Conservation (phyloP, 2,888 invertebrate species). For the Tubiluchus corallicola region DNA sequence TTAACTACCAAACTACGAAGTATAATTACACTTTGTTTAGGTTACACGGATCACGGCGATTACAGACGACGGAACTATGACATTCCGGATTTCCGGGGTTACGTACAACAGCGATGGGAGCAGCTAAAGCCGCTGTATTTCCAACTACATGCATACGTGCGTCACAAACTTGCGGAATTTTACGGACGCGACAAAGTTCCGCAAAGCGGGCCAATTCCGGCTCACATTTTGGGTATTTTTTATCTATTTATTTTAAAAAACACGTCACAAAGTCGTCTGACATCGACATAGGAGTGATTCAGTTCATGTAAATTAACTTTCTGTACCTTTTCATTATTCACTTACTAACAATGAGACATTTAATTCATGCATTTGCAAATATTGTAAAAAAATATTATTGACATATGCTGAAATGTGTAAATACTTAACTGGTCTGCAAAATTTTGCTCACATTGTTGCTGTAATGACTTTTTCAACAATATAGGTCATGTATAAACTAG, state of each 20-base stretch:
- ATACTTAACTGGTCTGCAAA: too few species aligned
- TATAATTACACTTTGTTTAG: conserved; percentile 7
- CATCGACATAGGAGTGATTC: too few species aligned
- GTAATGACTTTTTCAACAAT: too few species aligned
- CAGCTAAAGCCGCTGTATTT: conserved; percentile 21
- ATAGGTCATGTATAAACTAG: too few species aligned
- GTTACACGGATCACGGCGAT: conserved; percentile 20
- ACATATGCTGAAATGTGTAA: too few species aligned
- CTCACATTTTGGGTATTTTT: conserved; percentile 21
- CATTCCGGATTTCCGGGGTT: conserved; percentile 13
- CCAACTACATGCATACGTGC: conserved; percentile 23
- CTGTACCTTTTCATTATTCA: conserved; percentile 2
- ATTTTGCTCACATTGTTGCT: too few species aligned
- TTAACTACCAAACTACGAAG: too few species aligned
- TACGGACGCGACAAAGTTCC: conserved; percentile 16
- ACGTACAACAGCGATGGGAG: conserved; percentile 16
- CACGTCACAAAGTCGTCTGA: too few species aligned
- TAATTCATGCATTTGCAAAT: too few species aligned
- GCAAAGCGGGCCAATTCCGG: conserved; percentile 23
- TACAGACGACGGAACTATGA: conserved; percentile 25
- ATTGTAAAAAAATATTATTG: too few species aligned
- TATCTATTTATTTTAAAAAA: background rate
- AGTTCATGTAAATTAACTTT: too few species aligned
- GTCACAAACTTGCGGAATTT: conserved; percentile 19
- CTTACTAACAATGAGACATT: background rate